phyloP scores from a whole-genome alignment of 2,888 invertebrate species.

The Amphipyra berbera region DNA sequence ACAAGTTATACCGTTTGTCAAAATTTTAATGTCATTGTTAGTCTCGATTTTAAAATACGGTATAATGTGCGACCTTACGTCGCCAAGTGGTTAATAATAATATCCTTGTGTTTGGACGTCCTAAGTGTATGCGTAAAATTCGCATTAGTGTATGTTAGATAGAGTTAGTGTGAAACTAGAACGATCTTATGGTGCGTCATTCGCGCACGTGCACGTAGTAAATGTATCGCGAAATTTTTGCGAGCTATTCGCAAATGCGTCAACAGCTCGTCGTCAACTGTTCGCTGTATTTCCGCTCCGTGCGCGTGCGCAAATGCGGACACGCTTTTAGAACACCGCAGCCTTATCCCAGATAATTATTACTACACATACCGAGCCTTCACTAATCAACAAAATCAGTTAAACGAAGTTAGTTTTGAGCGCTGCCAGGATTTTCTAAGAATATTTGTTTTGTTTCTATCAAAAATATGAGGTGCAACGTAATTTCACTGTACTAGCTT shows the following conservation, averaged over 20 bases:
- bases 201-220: no score
- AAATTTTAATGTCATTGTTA: constrained; percentile 8
- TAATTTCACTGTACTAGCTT: constrained; percentile 31
- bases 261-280: no score
- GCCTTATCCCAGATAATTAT: constrained; percentile 35
- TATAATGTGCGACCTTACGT: constrained; percentile 12
- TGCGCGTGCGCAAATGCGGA: no score
- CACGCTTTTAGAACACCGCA: constrained; percentile 16
- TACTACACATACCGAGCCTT: constrained; percentile 42
- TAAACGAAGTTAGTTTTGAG: constrained; percentile 32
- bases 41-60: not conserved
- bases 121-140: constrained; percentile 4
- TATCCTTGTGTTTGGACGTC: constrained; percentile 36
- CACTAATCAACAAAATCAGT: constrained; percentile 43
- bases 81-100: not conserved
- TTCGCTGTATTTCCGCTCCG: no score
- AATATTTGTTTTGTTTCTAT: not conserved
- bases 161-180: constrained; percentile 19
- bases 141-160: constrained; percentile 18
- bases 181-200: not conserved
- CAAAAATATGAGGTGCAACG: constrained; percentile 24
- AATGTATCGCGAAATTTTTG: no score
- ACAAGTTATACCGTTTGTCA: constrained; percentile 15
- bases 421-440: constrained; percentile 32
- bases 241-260: no score